Conservation (phyloP, 2,797 vertebrate genomes). For the Neostethus bicornis region DNA sequence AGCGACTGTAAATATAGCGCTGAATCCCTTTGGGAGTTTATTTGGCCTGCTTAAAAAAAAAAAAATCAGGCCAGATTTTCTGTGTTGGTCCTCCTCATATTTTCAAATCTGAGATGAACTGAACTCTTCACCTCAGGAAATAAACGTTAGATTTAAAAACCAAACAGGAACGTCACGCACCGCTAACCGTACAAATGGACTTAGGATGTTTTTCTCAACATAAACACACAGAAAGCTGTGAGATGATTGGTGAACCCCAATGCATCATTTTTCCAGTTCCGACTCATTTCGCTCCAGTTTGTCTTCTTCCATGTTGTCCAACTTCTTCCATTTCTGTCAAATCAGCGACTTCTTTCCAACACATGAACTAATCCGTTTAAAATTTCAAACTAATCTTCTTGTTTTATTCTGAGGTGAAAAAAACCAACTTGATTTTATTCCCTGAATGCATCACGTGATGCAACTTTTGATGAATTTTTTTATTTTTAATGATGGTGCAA, state of each 20-base stretch:
- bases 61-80: constrained; percentile 21
- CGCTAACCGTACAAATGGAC: constrained; percentile 53
- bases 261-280: constrained; percentile 55
- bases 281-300: constrained; percentile 52
- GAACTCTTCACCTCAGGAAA: constrained; percentile 59
- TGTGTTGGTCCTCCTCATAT: constrained; percentile 4
- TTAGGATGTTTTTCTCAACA: constrained; percentile 57
- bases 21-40: constrained; percentile 10
- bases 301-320: constrained; percentile 47
- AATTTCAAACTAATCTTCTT: constrained; percentile 29
- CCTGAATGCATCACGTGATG: constrained; percentile 22
- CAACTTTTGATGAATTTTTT: constrained; percentile 17
- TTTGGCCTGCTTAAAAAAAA: constrained; percentile 16
- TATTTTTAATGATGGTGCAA: constrained; percentile 10
- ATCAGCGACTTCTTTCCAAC: constrained; percentile 22
- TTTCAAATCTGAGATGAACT: constrained; percentile 33
- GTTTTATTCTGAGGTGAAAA: constrained; percentile 31
- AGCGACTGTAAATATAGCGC: neutral
- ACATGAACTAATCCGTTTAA: constrained; percentile 42
- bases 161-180: constrained; percentile 46
- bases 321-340: constrained; percentile 36
- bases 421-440: constrained; percentile 38
- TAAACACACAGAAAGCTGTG: constrained; percentile 56
- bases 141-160: constrained; percentile 60
- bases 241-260: constrained; percentile 42